Evolutionary conservation across 2,888 invertebrate genomes (phyloP), one percentile per base, ranked within the genome.

Genomic region (Pediacus dermestoides): DNA sequence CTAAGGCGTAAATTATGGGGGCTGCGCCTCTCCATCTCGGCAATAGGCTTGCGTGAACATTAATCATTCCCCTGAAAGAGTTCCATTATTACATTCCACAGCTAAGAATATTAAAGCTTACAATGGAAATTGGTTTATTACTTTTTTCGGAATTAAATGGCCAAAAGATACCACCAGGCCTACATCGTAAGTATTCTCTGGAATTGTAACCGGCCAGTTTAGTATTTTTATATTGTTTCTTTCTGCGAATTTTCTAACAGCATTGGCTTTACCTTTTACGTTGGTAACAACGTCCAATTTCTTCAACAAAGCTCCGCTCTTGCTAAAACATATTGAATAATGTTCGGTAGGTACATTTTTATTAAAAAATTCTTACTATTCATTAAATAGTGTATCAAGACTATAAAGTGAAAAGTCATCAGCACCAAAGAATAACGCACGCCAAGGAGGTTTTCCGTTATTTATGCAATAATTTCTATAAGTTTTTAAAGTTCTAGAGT

Each of bases 111-210:
- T 12, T n/a, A 14, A 12, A 53, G 76, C 84, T 78, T 77, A 92
- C 92, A 86, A 67, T 38, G 87, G 85, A 70, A 94, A 93, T 40
- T 79, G 74, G 4, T 79, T 70, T 16, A 96, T 86, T 0, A 92
- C 66, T 34, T 74, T 64, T 47, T 77, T 71, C 22, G 91, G 91
- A 57, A 96, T 90, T 43, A 96, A 72, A 62, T 91, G 84, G 0
- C 96, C 95, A 75, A 96, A 96, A 0, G 95, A 94, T 1, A 89
- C 92, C 15, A 96, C 88, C 31, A 95, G 70, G 2, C 95, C 95
- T 42, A 95, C 69, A 63, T 95, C 85, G 72, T 83, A 93, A 34
- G 75, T 68, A 8, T 65, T 60, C 33, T 71, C 55, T 4, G 60
- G 48, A 22, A 74, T 57, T 22, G 39, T 34, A 22, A 47, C 34